Base-by-base conservation (phyloP, 1,140 invertebrate species). In the Panagrolaimus sp. region DNA sequence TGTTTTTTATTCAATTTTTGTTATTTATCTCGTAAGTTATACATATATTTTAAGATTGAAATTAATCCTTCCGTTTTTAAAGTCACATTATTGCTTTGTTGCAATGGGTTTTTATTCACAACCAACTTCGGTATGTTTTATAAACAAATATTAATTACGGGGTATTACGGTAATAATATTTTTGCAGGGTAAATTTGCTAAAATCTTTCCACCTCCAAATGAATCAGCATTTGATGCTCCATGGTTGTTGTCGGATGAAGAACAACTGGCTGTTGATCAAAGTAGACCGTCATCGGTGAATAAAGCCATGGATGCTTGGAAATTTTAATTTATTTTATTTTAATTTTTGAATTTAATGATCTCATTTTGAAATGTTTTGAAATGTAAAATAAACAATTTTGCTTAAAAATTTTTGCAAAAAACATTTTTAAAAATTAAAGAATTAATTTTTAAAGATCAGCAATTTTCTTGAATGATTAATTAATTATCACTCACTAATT, bases 161-260 rank as follows among this genome's bases (percentile, higher is more conserved):
- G 17, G 17, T 8, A 28, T 14, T 26, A 58, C 28, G 15, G 28
- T 58, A 21, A 12, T 21, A 26, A 28, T 12, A 21, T 52, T 21
- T 58, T 58, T 58, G 14, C 15, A 58, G 52, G 52, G 52, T 28
- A 58, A 58, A 28, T 12, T 58, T 21, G 52, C 21, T 2, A 21
- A 28, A 12, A 21, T 58, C 10, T 58, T 58, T 28, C 52, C 52
- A 12, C 14, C 28, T 2, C 52, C 52, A 21, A 28, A 58, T 28
- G 21, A 58, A 12, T 12, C 21, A 12, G 52, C 52, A n/a, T 58
- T 58, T 28, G 52, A 58, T 58, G 52, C 52, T 4, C 52, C 52
- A 2, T 58, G 52, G 52, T 28, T 58, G 48, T n/a, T n/a, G n/a
- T n/a, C n/a, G 32, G 32, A 38, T 38, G 7, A 38, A 4, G 32